Percentiles rank a stretch among this genome's conserved stretches.
Conservation (phyloP, 2,113 vertebrate species). For the Oreochromis niloticus region DNA sequence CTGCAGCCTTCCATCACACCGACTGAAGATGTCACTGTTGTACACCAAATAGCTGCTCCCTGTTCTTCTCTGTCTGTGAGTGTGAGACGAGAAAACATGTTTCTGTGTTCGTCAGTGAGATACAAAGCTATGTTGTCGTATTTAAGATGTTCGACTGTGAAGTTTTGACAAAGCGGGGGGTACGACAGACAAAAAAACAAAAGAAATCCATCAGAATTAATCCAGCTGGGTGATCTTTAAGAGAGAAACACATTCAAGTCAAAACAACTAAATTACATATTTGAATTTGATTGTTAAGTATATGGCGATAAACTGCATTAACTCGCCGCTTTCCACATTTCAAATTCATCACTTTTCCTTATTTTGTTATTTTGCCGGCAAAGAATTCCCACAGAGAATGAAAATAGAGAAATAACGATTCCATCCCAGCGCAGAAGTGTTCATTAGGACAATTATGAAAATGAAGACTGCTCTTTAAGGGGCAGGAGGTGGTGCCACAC, state of each 20-base stretch:
- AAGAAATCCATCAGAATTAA: background rate
- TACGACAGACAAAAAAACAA: background rate
- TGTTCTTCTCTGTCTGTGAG: background rate
- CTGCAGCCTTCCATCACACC: background rate
- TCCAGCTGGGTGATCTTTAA: background rate
- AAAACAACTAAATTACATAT: background rate
- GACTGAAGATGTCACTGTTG: slow-evolving; percentile 77
- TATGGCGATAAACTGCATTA: background rate
- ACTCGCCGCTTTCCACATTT: background rate
- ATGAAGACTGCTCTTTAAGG: background rate
- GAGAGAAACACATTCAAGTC: background rate
- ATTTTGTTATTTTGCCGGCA: background rate
- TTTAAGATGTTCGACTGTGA: slow-evolving; percentile 18
- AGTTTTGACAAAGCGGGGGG: slow-evolving; percentile 22
- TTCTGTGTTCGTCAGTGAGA: slow-evolving; percentile 35
- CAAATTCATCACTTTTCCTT: background rate
- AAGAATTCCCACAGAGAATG: background rate
- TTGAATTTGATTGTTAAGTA: background rate
- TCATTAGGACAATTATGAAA: background rate
- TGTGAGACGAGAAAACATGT: background rate
- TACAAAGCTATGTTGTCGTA: slow-evolving; percentile 25
- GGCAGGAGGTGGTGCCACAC: background rate
- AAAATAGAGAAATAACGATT: background rate
- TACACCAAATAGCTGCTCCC: slow-evolving; percentile 50
- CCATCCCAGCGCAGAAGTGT: background rate